phyloP scores from a whole-genome alignment of 2,113 vertebrate genomes.

The Lasiurus cinereus region DNA sequence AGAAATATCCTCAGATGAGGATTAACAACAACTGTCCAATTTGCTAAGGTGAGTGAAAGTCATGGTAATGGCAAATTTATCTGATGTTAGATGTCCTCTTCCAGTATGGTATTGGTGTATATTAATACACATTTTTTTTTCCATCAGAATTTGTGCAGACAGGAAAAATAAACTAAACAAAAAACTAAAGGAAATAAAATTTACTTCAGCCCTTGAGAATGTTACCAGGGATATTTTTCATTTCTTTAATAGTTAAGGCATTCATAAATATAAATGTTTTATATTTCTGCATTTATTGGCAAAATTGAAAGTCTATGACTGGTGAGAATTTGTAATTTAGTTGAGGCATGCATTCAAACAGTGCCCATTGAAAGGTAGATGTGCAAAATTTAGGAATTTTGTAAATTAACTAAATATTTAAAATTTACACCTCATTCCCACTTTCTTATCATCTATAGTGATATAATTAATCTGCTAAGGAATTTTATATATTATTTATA shows the following conservation, averaged over 20 bases:
- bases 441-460: background rate
- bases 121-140: background rate
- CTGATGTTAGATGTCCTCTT: background rate
- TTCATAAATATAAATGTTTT: background rate
- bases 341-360: background rate
- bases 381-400: background rate
- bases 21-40: background rate
- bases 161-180: too few species aligned
- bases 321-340: background rate
- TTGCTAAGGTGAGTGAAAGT: background rate
- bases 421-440: background rate
- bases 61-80: background rate
- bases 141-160: background rate
- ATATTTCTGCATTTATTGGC: background rate
- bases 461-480: background rate
- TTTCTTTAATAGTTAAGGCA: conserved; percentile 8
- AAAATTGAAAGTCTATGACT: background rate
- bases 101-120: background rate
- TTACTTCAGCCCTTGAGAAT: background rate
- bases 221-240: background rate
- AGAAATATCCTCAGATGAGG: too few species aligned
- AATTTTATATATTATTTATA: background rate
- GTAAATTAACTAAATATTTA: background rate
- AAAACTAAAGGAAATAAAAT: background rate
- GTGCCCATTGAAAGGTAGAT: background rate